phyloP scores from a whole-genome alignment of 2,113 vertebrate genomes.

The Heterocephalus glaber region DNA sequence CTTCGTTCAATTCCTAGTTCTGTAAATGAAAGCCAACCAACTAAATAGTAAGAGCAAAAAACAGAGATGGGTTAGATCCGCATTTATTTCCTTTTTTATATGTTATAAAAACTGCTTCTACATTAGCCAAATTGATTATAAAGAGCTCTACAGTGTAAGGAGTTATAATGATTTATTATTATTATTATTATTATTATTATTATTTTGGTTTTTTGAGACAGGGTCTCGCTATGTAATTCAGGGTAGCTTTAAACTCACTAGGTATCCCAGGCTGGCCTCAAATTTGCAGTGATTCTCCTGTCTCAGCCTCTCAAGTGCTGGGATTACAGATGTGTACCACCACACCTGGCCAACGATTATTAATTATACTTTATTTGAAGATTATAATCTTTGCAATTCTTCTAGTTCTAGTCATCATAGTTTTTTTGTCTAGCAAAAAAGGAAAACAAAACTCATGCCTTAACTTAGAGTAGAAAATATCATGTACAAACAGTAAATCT shows the following conservation, averaged over 20 bases:
- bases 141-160: not conserved
- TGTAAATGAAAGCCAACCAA: not conserved
- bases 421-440: not conserved
- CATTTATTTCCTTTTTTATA: not conserved
- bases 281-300: no score
- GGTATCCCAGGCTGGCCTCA: no score
- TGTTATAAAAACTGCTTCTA: conserved; percentile 46
- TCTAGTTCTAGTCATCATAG: not conserved
- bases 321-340: no score
- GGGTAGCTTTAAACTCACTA: no score
- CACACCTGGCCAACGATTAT: not conserved
- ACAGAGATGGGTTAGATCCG: not conserved
- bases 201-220: no score
- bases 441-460: not conserved
- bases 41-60: not conserved
- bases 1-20: not conserved
- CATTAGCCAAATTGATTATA: not conserved
- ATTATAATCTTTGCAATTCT: not conserved
- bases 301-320: no score
- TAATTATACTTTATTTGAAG: not conserved
- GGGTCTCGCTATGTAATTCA: no score
- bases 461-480: not conserved
- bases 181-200: no score
- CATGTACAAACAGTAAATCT: not conserved
- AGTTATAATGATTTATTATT: not conserved